These are phyloP conservation scores for Epiblema foenella DNA, from an alignment of 2,888 invertebrate genomes.

Conservation along the genomic window DNA sequence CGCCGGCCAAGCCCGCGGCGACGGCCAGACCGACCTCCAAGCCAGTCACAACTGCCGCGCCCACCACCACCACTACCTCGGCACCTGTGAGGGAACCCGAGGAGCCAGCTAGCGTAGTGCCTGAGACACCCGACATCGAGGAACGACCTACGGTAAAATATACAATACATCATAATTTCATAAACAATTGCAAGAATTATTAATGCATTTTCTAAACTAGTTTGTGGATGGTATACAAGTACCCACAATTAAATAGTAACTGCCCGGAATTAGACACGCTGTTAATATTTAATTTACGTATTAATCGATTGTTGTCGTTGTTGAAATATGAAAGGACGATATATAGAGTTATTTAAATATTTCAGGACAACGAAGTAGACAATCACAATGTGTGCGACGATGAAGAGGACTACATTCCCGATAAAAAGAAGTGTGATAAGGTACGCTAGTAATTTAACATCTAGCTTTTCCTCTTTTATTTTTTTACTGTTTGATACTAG, in stretches of 20 bases:
- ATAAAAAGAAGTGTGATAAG: conserved; percentile 76
- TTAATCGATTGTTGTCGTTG: background rate
- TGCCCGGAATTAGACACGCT: background rate
- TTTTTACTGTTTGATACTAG: too few relatives aligned
- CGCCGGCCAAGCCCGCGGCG: conserved; percentile 51
- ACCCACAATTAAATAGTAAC: background rate
- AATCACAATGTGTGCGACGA: conserved; percentile 69
- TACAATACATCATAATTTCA: background rate
- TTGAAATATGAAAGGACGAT: too few relatives aligned
- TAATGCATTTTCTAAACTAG: background rate
- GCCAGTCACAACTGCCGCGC: conserved; percentile 48
- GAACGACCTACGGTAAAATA: conserved; percentile 61
- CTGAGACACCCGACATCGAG: conserved; percentile 56
- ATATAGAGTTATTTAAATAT: conserved; percentile 46
- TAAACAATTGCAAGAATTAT: too few relatives aligned
- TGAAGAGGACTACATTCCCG: conserved; percentile 70
- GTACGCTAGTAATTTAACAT: conserved; percentile 52
- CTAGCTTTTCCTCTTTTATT: background rate
- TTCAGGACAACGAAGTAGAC: conserved; percentile 77
- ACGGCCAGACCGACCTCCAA: conserved; percentile 47
- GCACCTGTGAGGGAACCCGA: conserved; percentile 32
- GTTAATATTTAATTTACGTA: background rate
- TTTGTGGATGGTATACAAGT: background rate
- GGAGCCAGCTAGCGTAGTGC: conserved; percentile 46
- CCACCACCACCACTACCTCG: conserved; percentile 47